Evolutionary conservation across 2,888 invertebrate species (phyloP).

Genomic region (Criorhina ranunculi): DNA sequence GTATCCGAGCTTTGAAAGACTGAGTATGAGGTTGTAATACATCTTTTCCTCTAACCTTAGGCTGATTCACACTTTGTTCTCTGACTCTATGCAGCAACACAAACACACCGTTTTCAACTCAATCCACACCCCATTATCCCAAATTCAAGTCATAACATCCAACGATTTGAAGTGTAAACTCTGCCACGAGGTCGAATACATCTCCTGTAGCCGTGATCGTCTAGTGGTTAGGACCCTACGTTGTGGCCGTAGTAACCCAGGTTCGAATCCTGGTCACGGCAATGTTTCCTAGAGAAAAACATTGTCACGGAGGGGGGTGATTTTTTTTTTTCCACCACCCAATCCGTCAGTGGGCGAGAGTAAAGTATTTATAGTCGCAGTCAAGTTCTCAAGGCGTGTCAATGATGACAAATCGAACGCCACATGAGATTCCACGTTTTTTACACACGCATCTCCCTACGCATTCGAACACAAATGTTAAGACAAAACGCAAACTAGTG

Average conservation of each 20-base stretch:
- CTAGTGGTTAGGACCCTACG: constrained; percentile 84
- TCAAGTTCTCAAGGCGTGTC: constrained; percentile 34
- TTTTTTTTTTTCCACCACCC: not conserved
- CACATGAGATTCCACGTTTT: constrained; percentile 5
- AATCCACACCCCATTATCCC: too few species aligned
- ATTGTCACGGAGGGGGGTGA: constrained; percentile 50
- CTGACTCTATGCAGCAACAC: too few species aligned
- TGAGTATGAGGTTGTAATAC: too few species aligned
- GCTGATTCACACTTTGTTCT: too few species aligned
- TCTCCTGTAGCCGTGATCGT: constrained; percentile 82
- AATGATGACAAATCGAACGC: constrained; percentile 62
- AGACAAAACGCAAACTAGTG: constrained; percentile 54
- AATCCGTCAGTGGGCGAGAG: constrained; percentile 22
- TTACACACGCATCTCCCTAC: constrained; percentile 53
- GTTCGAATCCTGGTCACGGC: constrained; percentile 83
- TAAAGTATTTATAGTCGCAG: constrained; percentile 38
- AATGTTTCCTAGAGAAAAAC: constrained; percentile 63
- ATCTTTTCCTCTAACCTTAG: too few species aligned
- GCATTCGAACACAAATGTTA: constrained; percentile 9
- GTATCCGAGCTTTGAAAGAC: too few species aligned
- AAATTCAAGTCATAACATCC: too few species aligned
- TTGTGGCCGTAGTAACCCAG: constrained; percentile 84
- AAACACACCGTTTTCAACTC: too few species aligned
- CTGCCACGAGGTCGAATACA: not conserved
- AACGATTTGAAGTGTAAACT: not conserved